These are phyloP conservation scores for Chiloscyllium punctatum DNA, from an alignment of 2,797 vertebrate species.

Conservation along the genomic window DNA sequence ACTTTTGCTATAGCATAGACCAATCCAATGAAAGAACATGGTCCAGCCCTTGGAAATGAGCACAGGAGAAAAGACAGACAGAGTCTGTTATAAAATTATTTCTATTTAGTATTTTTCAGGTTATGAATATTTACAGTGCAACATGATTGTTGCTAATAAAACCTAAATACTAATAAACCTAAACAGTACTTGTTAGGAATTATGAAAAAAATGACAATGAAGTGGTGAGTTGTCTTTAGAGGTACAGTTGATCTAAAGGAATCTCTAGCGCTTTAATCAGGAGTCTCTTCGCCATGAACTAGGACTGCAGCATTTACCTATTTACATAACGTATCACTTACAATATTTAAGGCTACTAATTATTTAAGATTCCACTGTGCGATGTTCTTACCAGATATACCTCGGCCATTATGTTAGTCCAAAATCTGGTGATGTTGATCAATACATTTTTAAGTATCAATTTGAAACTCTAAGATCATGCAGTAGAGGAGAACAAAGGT, in stretches of 20 bases:
- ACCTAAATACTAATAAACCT: neutral
- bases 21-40: too few relatives aligned
- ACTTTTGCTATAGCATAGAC: too few relatives aligned
- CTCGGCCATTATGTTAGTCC: neutral
- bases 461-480: neutral
- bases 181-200: neutral
- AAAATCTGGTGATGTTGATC: neutral
- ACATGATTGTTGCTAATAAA: neutral
- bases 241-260: neutral
- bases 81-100: neutral
- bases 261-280: neutral
- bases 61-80: too few relatives aligned
- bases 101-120: neutral
- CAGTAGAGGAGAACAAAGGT: neutral
- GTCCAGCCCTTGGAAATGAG: too few relatives aligned
- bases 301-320: neutral
- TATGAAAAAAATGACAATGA: neutral
- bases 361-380: neutral
- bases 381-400: neutral
- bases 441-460: neutral
- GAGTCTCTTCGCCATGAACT: neutral
- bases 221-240: neutral
- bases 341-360: neutral
- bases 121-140: neutral
- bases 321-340: neutral